Conservation (phyloP, 2,797 vertebrate species). For the Anisognathus igniventris region DNA sequence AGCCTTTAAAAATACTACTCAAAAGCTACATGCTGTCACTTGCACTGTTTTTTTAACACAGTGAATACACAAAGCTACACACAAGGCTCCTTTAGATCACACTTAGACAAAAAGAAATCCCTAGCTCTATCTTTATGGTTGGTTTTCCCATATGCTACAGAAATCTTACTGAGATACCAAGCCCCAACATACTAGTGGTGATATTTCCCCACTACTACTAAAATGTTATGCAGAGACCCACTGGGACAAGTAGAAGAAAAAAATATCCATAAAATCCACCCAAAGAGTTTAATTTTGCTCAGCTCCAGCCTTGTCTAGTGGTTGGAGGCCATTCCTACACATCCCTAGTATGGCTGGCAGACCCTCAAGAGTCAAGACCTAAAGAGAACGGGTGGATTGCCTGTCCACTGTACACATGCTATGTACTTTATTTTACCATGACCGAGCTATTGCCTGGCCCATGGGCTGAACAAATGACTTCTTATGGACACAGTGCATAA, state of each 20-base stretch:
- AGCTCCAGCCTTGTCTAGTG: neutral
- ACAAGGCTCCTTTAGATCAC: neutral
- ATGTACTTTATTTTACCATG: neutral
- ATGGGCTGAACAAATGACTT: neutral
- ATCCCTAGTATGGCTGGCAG: accelerated
- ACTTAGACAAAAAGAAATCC: neutral
- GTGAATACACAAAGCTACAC: neutral
- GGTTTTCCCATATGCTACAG: neutral
- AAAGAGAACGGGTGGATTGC: neutral
- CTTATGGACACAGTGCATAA: accelerated
- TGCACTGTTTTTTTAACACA: neutral
- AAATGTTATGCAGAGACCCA: neutral
- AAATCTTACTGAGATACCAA: neutral
- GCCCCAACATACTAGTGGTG: neutral
- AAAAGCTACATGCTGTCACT: neutral
- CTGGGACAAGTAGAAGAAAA: neutral
- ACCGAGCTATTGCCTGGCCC: neutral
- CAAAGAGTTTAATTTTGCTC: neutral
- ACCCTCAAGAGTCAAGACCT: neutral
- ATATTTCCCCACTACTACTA: neutral
- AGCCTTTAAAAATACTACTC: neutral
- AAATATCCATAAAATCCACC: neutral
- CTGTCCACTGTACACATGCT: neutral
- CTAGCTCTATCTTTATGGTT: neutral
- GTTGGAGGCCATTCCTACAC: neutral